These are phyloP conservation scores for Smutsia gigantea DNA, from an alignment of 2,797 vertebrate species.

Conservation along the genomic window DNA sequence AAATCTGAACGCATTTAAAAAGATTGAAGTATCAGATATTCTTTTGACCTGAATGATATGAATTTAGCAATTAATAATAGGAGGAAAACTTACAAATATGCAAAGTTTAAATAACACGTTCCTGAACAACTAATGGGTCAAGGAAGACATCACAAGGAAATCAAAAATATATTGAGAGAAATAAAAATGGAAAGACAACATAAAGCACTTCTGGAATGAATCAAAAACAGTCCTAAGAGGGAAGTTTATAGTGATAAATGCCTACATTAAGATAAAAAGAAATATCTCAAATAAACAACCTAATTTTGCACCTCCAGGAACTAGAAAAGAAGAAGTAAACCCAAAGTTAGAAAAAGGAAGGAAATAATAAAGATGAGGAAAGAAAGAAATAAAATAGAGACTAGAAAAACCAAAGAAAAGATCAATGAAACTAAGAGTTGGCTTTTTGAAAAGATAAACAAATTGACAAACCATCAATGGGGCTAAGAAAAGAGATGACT, in stretches of 20 bases:
- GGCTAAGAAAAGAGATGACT: background rate
- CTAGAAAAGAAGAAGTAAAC: background rate
- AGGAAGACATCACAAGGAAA: background rate
- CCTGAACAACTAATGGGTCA: background rate
- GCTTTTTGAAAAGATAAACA: background rate
- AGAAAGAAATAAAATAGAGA: background rate
- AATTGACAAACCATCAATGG: background rate
- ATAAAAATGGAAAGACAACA: background rate
- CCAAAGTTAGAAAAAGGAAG: background rate
- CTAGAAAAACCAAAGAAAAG: background rate
- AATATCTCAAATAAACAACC: background rate
- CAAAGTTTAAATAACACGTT: too few relatives aligned
- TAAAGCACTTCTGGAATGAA: background rate
- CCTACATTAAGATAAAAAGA: background rate
- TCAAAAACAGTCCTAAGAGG: background rate
- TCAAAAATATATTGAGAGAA: background rate
- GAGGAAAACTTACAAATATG: too few relatives aligned
- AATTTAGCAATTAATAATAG: too few relatives aligned
- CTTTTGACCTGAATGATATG: too few relatives aligned
- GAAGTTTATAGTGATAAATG: background rate
- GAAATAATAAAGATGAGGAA: background rate
- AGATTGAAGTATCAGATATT: too few relatives aligned
- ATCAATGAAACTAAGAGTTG: background rate
- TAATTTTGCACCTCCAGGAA: background rate
- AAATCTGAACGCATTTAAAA: background rate